A percentile compares a stretch with the other conserved stretches of the same genome.
These are phyloP conservation scores for Buathra laborator DNA, from an alignment of 2,888 invertebrate genomes.

Conservation along the genomic window DNA sequence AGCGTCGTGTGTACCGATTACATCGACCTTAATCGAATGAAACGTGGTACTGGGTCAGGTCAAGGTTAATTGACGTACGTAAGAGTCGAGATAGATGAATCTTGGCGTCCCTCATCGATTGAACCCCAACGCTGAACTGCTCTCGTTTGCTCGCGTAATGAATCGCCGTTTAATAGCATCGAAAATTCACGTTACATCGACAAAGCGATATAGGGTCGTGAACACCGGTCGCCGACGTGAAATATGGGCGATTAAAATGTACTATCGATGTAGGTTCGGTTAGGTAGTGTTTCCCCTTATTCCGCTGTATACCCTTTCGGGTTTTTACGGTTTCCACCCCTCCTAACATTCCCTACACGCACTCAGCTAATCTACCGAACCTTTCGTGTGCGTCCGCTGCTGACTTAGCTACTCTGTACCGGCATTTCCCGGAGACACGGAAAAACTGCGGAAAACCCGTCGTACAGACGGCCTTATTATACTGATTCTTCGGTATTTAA, in stretches of 20 bases:
- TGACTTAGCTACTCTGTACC: no score
- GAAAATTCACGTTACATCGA: background rate
- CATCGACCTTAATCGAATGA: slow-evolving; percentile 73
- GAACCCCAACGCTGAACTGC: slow-evolving; percentile 16
- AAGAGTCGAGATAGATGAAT: slow-evolving; percentile 25
- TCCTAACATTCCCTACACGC: no score
- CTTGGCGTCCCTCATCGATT: slow-evolving; percentile 26
- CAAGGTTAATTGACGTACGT: slow-evolving; percentile 75
- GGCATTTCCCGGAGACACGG: no score
- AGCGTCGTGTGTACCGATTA: slow-evolving; percentile 66
- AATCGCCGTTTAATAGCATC: slow-evolving; percentile 33
- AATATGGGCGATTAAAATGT: background rate
- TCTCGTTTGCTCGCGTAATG: slow-evolving; percentile 13
- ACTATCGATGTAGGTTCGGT: background rate
- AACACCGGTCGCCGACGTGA: background rate
- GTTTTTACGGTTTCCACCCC: no score
- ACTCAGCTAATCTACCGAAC: no score
- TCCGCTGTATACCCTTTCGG: no score
- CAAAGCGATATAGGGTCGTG: background rate
- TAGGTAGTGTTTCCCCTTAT: no score
- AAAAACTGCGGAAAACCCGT: no score
- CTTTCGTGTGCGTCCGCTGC: no score
- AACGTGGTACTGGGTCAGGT: slow-evolving; percentile 67
- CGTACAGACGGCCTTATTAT: no score
- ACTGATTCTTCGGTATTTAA: no score